Evolutionary conservation across 2,888 invertebrate genomes (phyloP), one percentile per base, ranked within the genome.

Genomic region (Pristionchus mayeri): DNA sequence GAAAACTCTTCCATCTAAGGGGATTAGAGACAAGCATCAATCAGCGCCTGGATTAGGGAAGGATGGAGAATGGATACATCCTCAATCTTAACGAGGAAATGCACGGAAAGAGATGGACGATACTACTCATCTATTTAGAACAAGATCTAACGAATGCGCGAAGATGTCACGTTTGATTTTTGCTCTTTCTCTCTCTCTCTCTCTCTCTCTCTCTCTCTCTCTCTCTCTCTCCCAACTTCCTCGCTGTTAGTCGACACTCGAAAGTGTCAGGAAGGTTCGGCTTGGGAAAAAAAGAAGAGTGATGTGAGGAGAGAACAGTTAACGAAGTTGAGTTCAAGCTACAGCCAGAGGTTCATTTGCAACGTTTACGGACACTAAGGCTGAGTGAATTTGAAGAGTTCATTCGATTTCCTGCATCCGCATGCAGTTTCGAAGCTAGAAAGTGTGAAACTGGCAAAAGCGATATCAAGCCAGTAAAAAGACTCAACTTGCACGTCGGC

Each of bases 151-250:
- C 44, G 44, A 71, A n/a, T 13, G 37, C n/a, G 37, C 21, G 13
- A 21, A n/a, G 37, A 71, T 40, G 44, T 13, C 71, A 71, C 71
- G 71, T 71, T 44, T 44, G 71, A 63, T 63, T 63, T 30, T 71
- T 44, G 71, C 40, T 37, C 71, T 67, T 18, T 67, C 37, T 67
- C 67, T 18, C 27, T n/a, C n/a, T n/a, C n/a, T n/a, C n/a, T n/a
- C n/a, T n/a, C n/a, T n/a, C n/a, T n/a, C n/a, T n/a, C n/a, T n/a
- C n/a, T n/a, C n/a, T n/a, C n/a, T n/a, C n/a, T n/a, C n/a, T n/a
- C n/a, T n/a, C n/a, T n/a, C 27, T 7, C 57, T 57, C 57, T 57
- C n/a, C 18, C 16, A n/a, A 52, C 52, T 44, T 44, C 13, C 44
- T 44, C 44, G 44, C 57, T 18, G 63, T 60, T 60, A 60, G 67